These are phyloP conservation scores for Leptatherina wallacei DNA, from an alignment of 2,797 vertebrate genomes.

Conservation along the genomic window DNA sequence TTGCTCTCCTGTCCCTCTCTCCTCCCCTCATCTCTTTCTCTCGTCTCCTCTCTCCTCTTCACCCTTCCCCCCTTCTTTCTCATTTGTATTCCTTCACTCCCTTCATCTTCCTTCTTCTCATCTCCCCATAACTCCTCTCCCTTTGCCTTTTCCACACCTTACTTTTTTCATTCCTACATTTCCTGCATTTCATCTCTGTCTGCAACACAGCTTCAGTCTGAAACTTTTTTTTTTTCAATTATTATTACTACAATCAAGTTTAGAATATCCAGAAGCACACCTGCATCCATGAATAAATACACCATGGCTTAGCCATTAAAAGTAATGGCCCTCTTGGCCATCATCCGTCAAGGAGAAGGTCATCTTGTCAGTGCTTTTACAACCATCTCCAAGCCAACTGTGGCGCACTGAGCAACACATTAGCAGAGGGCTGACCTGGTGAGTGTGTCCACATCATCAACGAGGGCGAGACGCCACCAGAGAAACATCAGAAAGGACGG, in stretches of 20 bases:
- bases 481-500: slow-evolving; percentile 3
- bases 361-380: slow-evolving; percentile 71
- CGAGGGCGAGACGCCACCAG: slow-evolving; percentile 15
- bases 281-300: slow-evolving; percentile 11
- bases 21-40: slow-evolving; percentile 14
- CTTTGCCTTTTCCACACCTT: slow-evolving; percentile 19
- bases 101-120: slow-evolving; percentile 50
- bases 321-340: slow-evolving; percentile 60
- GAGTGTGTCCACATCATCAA: slow-evolving; percentile 46
- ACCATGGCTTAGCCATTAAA: slow-evolving; percentile 37
- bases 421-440: slow-evolving; percentile 68
- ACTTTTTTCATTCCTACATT: slow-evolving; percentile 4
- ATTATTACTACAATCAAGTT: background rate
- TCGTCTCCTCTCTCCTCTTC: slow-evolving; percentile 16
- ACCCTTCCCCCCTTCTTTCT: slow-evolving; percentile 20
- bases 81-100: slow-evolving; percentile 44
- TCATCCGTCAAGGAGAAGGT: slow-evolving; percentile 78
- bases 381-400: slow-evolving; percentile 64
- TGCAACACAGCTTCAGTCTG: background rate
- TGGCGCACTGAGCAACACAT: slow-evolving; percentile 59
- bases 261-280: slow-evolving; percentile 8
- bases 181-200: background rate
- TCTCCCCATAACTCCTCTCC: slow-evolving; percentile 40
- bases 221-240: background rate
- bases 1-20: slow-evolving; percentile 35